These are phyloP conservation scores for Pelecanus crispus DNA, from an alignment of 2,113 vertebrate species.

Conservation along the genomic window DNA sequence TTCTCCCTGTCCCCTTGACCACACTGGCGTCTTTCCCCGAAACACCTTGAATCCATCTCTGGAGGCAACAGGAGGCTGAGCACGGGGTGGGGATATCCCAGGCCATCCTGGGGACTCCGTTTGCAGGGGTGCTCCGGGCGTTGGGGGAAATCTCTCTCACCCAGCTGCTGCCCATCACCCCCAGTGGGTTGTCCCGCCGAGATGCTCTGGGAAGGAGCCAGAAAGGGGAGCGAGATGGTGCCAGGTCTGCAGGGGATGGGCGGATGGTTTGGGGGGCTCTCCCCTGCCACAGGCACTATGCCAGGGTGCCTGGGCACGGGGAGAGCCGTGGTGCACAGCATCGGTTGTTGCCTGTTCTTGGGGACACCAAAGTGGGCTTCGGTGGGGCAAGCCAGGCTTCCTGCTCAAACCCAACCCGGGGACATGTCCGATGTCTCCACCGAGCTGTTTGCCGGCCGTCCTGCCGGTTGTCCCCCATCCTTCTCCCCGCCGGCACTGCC, in stretches of 20 bases:
- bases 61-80: background rate
- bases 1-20: background rate
- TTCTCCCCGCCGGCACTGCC: background rate
- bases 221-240: background rate
- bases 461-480: background rate
- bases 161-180: background rate
- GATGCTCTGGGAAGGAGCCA: background rate
- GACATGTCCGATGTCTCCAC: background rate
- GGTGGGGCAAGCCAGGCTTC: background rate
- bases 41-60: background rate
- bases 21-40: background rate
- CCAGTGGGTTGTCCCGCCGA: background rate
- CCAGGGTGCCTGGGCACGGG: background rate
- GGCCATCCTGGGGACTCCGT: background rate
- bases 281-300: background rate
- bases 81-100: accelerated
- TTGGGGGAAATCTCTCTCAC: background rate
- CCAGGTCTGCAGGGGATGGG: background rate
- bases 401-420: background rate
- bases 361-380: background rate
- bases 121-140: accelerated
- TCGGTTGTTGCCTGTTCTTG: background rate
- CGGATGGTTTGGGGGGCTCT: background rate
- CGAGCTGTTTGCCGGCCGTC: accelerated
- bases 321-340: accelerated